A percentile compares a stretch with the other conserved stretches of the same genome.
Evolutionary conservation across 2,888 invertebrate genomes (phyloP).

Genomic region (Hylaea fasciaria): DNA sequence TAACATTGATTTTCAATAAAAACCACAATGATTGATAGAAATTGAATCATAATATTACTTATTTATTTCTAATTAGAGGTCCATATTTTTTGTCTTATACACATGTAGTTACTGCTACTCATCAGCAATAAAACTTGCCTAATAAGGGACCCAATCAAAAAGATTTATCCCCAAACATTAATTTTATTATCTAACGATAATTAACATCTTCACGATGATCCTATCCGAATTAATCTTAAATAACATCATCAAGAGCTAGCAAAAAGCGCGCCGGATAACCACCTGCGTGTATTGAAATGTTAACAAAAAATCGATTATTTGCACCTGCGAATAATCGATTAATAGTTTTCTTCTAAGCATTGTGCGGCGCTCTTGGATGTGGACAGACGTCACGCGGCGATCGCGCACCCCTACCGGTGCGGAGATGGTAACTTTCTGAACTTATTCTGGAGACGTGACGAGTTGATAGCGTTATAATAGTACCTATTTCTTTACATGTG

Average conservation of each 20-base stretch:
- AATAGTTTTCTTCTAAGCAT: slow-evolving; percentile 36
- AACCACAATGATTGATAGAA: no score
- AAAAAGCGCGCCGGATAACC: slow-evolving; percentile 52
- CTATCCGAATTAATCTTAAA: slow-evolving; percentile 56
- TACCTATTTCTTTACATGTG: no score
- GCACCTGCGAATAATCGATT: slow-evolving; percentile 81
- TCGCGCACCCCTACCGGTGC: slow-evolving; percentile 66
- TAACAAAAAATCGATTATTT: slow-evolving; percentile 66
- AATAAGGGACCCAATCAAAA: slow-evolving; percentile 19
- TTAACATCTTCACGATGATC: slow-evolving; percentile 26
- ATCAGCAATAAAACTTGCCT: slow-evolving; percentile 8
- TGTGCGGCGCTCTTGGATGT: slow-evolving; percentile 53
- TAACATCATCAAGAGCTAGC: slow-evolving; percentile 56
- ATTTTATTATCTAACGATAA: slow-evolving; percentile 36
- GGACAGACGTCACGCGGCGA: slow-evolving; percentile 68
- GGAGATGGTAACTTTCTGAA: slow-evolving; percentile 39
- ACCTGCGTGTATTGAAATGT: slow-evolving; percentile 56
- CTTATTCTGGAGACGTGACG: slow-evolving; percentile 7
- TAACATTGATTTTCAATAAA: no score
- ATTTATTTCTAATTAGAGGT: neutral
- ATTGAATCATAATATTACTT: neutral
- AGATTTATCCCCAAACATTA: slow-evolving; percentile 26
- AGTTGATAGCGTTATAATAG: no score
- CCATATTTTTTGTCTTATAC: neutral
- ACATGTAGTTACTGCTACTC: neutral